Percentiles rank a stretch among this genome's conserved stretches.
Conservation (phyloP, 2,797 vertebrate species). For the Phylloscopus collybita region DNA sequence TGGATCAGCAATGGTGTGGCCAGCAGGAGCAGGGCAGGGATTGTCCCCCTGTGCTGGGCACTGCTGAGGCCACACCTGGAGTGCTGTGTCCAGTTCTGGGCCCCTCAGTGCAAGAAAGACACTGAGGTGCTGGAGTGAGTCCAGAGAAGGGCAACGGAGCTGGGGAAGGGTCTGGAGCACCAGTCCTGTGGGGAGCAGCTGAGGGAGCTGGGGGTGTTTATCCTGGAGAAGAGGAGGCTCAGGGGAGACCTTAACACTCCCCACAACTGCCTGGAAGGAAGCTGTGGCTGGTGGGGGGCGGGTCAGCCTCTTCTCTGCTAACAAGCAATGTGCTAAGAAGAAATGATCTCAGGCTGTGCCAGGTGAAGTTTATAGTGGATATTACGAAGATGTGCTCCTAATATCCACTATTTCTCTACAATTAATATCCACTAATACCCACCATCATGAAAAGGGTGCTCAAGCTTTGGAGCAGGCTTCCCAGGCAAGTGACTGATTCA, state of each 20-base stretch:
- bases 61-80: not conserved
- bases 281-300: not conserved
- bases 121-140: not conserved
- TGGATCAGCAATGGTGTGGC: not conserved
- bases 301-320: not conserved
- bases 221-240: not conserved
- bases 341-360: not conserved
- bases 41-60: not conserved
- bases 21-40: not conserved
- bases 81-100: not conserved
- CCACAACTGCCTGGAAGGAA: fast-evolving
- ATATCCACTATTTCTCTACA: not conserved
- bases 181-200: not conserved
- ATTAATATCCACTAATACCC: not conserved
- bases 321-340: not conserved
- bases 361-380: not conserved
- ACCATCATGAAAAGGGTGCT: not conserved
- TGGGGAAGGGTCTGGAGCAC: not conserved
- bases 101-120: not conserved
- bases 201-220: not conserved
- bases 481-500: not conserved
- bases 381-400: not conserved
- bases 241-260: fast-evolving
- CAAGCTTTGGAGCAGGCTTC: not conserved
- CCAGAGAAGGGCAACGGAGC: not conserved